Conservation (phyloP, 2,797 vertebrate species). For the Lacerta bilineata region DNA sequence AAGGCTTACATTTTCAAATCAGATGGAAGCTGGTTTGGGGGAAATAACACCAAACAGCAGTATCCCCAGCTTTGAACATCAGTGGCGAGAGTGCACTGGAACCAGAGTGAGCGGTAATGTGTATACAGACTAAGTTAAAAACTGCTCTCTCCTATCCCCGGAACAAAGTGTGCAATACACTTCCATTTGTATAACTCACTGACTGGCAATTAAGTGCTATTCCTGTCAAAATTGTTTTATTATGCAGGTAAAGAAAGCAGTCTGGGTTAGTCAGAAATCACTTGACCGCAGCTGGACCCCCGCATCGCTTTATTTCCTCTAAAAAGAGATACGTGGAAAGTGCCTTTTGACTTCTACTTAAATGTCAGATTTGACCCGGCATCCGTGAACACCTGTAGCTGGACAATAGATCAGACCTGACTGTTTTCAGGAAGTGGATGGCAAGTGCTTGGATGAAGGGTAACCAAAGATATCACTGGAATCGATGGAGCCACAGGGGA, state of each 20-base stretch:
- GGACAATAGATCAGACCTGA: neutral
- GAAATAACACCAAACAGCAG: too few species aligned
- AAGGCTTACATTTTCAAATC: too few species aligned
- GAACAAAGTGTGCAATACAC: neutral
- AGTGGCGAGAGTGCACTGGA: too few species aligned
- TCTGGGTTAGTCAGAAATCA: constrained; percentile 18
- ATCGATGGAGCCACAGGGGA: neutral
- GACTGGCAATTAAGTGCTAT: constrained; percentile 2
- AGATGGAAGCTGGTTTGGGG: too few species aligned
- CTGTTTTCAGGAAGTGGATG: neutral
- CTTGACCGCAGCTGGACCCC: neutral
- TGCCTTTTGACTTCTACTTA: neutral
- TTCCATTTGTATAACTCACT: constrained; percentile 7
- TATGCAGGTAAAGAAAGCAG: constrained; percentile 1
- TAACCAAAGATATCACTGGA: neutral
- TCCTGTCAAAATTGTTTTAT: constrained; percentile 7
- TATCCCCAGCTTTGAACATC: too few species aligned
- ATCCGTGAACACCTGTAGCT: neutral
- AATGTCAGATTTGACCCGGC: neutral
- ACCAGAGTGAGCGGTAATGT: too few species aligned
- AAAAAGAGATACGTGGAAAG: constrained; percentile 11
- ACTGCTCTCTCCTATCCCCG: neutral
- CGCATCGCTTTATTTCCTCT: neutral
- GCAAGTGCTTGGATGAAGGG: neutral
- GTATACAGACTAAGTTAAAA: neutral